Evolutionary conservation across 2,113 vertebrate species (phyloP).

Genomic region (Excalfactoria chinensis): DNA sequence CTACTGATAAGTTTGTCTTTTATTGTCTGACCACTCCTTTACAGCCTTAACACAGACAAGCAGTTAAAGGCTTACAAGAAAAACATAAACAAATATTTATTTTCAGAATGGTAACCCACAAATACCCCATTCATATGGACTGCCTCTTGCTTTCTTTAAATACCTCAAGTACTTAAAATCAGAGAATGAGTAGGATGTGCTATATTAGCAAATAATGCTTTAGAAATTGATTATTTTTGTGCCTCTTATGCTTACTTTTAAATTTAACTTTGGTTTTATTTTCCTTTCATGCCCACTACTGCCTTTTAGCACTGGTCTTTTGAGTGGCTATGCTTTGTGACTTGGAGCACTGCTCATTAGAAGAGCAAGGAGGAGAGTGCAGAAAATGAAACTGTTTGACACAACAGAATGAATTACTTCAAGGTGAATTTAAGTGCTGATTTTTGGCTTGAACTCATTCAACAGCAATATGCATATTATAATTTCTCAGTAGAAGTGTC

Average conservation of each 20-base stretch:
- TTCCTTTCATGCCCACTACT: neutral
- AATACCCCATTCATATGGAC: neutral
- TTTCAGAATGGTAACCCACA: neutral
- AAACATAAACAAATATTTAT: neutral
- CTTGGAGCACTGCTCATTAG: neutral
- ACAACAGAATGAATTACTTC: slow-evolving; percentile 16
- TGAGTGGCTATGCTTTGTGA: neutral
- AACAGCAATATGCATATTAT: neutral
- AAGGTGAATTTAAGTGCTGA: slow-evolving; percentile 32
- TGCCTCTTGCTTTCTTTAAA: neutral
- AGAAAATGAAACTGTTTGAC: neutral
- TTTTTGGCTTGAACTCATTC: neutral
- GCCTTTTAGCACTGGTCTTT: neutral
- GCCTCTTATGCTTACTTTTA: neutral
- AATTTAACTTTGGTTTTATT: neutral
- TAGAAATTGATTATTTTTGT: neutral
- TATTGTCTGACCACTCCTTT: neutral
- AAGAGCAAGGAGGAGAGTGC: neutral
- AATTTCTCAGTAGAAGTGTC: neutral
- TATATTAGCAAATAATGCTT: neutral
- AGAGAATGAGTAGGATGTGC: neutral
- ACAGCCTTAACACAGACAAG: neutral
- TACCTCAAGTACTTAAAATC: neutral
- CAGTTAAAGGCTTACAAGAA: neutral
- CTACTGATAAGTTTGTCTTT: neutral